phyloP scores from a whole-genome alignment of 2,797 vertebrate genomes.

The Darevskia mixta region DNA sequence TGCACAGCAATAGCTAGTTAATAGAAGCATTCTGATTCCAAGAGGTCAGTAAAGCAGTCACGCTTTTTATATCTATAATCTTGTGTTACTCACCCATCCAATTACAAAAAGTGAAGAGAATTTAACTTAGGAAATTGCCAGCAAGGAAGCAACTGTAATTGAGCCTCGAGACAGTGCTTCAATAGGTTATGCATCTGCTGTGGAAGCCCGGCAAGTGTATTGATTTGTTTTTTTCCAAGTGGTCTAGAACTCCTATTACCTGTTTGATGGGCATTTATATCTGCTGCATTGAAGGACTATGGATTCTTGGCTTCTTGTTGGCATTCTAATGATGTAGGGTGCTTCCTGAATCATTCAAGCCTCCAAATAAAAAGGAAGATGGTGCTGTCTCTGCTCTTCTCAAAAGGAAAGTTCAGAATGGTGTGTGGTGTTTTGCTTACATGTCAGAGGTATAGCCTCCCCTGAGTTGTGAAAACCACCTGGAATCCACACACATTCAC shows the following conservation, averaged over 20 bases:
- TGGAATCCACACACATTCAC: neutral
- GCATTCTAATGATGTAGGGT: neutral
- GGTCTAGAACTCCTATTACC: conserved; percentile 66
- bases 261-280: conserved; percentile 17
- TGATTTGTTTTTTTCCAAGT: conserved; percentile 58
- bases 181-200: conserved; percentile 4
- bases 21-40: conserved; percentile 28
- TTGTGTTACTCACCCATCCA: conserved; percentile 49
- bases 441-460: neutral
- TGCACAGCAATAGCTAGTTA: neutral
- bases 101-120: conserved; percentile 30
- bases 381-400: fast-evolving
- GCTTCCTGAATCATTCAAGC: conserved; percentile 3
- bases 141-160: conserved; percentile 60
- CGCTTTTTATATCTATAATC: conserved; percentile 48
- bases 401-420: neutral
- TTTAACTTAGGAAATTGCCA: neutral
- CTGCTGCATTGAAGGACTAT: conserved; percentile 44
- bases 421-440: too few relatives aligned
- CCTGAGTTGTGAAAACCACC: neutral
- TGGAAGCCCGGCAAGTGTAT: conserved; percentile 53
- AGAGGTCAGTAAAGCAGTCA: conserved; percentile 55
- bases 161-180: conserved; percentile 46
- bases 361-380: neutral
- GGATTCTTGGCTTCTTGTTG: conserved; percentile 43